phyloP scores from a whole-genome alignment of 2,888 invertebrate genomes.

The Cheilosia scutellata region DNA sequence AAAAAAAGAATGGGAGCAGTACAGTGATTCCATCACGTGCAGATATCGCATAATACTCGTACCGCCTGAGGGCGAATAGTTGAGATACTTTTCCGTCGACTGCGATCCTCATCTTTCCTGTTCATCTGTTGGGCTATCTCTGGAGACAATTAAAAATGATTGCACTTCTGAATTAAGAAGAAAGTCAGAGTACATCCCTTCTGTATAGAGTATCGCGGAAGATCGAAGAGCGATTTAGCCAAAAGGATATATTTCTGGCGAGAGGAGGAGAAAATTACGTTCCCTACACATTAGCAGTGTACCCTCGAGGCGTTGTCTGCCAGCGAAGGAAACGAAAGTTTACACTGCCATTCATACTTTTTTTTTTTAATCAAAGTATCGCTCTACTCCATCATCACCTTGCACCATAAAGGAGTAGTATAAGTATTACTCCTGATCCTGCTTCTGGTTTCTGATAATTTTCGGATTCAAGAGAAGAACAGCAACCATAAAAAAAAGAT shows the following conservation, averaged over 20 bases:
- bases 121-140: neutral
- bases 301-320: constrained; percentile 62
- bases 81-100: constrained; percentile 30
- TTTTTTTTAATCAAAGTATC: constrained; percentile 53
- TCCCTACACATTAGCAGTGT: constrained; percentile 20
- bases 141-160: constrained; percentile 58
- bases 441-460: constrained; percentile 20
- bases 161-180: constrained; percentile 15
- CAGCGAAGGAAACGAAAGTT: constrained; percentile 11
- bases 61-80: constrained; percentile 58
- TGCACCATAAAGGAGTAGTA: constrained; percentile 15
- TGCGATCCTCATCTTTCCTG: neutral
- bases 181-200: neutral
- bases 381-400: constrained; percentile 59
- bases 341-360: constrained; percentile 23
- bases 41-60: constrained; percentile 56
- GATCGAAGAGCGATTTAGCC: neutral
- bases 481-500: constrained; percentile 17
- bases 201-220: neutral
- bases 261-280: constrained; percentile 1
- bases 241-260: neutral
- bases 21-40: constrained; percentile 66
- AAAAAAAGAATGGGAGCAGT: constrained; percentile 28
- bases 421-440: constrained; percentile 46
- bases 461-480: neutral